Percentiles rank a stretch among this genome's conserved stretches.
Conservation (phyloP, 2,888 invertebrate species). For the Psococerastis gibbosa region DNA sequence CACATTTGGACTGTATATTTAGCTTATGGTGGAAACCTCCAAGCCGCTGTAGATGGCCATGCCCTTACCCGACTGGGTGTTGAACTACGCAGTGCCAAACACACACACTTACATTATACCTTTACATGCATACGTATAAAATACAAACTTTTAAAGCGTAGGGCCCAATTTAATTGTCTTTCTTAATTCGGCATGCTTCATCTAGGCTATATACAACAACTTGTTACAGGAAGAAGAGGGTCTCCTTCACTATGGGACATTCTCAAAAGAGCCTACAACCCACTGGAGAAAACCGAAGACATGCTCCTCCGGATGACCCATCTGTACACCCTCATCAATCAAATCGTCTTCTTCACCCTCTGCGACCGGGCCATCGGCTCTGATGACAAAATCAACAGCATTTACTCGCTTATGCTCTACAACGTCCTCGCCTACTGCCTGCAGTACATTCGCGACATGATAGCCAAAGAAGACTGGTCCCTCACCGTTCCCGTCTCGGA, state of each 20-base stretch:
- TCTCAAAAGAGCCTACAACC: conserved; percentile 31
- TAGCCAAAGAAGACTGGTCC: conserved; percentile 58
- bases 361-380: conserved; percentile 46
- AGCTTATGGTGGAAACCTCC: too few species aligned
- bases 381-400: conserved; percentile 37
- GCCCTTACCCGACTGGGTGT: too few species aligned
- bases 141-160: too few species aligned
- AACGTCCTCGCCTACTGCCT: conserved; percentile 62
- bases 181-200: too few species aligned
- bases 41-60: too few species aligned
- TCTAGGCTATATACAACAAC: too few species aligned
- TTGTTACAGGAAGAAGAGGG: background rate
- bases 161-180: too few species aligned
- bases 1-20: too few species aligned
- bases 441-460: conserved; percentile 50
- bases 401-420: conserved; percentile 65
- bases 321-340: conserved; percentile 47
- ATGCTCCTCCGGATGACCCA: conserved; percentile 48
- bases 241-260: conserved; percentile 15
- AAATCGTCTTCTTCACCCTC: conserved; percentile 54
- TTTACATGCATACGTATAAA: too few species aligned
- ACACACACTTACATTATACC: too few species aligned
- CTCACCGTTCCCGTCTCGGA: conserved; percentile 54
- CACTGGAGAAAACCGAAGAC: conserved; percentile 42
- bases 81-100: too few species aligned